Evolutionary conservation across 2,888 invertebrate species (phyloP), one percentile per base, ranked within the genome.

Genomic region (Leucophenga montana): DNA sequence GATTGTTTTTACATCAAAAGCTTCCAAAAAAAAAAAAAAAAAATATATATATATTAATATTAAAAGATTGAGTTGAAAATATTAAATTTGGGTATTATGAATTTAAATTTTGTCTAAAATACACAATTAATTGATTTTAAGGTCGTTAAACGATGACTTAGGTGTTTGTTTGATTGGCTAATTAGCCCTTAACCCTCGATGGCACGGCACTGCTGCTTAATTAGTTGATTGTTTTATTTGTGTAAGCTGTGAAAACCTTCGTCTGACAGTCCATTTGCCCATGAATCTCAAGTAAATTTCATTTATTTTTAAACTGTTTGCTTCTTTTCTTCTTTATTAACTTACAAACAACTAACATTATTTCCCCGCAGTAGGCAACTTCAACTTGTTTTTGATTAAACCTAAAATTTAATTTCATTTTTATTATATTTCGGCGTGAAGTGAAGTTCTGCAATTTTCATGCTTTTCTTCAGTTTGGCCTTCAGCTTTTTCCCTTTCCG

Each of bases 1-100:
- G 44, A 44, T 64, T 64, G 62, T 1, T 64, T 27, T 61, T 61
- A 61, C 61, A 61, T 16, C 61, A 61, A 61, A 33, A 39, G 33
- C 9, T 18, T 5, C 1, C 59, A 9, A 59, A 59, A 8, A 31
- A 33, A 5, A 59, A 59, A 33, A 27, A 27, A 5, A 39, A 39
- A 11, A 3, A n/a, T n/a, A n/a, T n/a, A n/a, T n/a, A 39, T 11
- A 39, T 39, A 39, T 39, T 39, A 11, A 39, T 39, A 39, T 39
- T 5, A 39, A 39, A 39, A 5, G 8, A 3, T 33, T 8, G 8
- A 33, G 33, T 33, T 33, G 3, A 5, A 39, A 11, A 39, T 39
- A 39, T 11, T 8, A 39, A 39, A 27, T 27, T n/a, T n/a, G n/a
- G 4, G 33, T 8, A 5, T 33, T 33, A 11, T 39, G 8, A 39